Evolutionary conservation across 2,113 vertebrate species (phyloP).

Genomic region (Pantherophis guttatus): DNA sequence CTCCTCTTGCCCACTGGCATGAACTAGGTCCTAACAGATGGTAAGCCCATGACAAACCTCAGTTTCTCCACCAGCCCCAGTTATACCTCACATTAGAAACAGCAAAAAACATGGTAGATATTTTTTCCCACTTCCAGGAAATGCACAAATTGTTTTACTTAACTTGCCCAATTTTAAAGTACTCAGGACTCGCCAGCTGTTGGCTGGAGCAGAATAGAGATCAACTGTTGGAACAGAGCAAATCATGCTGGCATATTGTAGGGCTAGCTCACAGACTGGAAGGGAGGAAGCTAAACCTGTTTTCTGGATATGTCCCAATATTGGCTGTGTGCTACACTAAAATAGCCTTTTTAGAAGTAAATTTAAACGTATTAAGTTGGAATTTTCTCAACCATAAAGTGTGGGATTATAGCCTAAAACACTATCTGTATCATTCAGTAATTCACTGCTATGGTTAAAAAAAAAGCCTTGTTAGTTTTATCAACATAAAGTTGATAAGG

Average conservation of each 20-base stretch:
- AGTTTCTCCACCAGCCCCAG: background rate
- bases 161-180: background rate
- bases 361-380: background rate
- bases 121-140: background rate
- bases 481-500: conserved; percentile 2
- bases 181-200: background rate
- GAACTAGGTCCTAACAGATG: background rate
- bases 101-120: background rate
- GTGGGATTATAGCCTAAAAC: background rate
- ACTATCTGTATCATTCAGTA: background rate
- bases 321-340: background rate
- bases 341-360: background rate
- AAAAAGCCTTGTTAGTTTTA: background rate
- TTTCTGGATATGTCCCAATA: background rate
- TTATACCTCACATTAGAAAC: background rate
- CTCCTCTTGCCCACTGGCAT: background rate
- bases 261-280: background rate
- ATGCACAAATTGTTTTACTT: background rate
- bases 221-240: background rate
- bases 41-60: background rate
- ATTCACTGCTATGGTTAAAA: background rate
- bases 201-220: background rate
- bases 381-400: background rate
- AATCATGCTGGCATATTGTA: background rate
- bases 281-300: background rate